Conservation (phyloP, 2,113 vertebrate species). For the Notarius quadriscutis region DNA sequence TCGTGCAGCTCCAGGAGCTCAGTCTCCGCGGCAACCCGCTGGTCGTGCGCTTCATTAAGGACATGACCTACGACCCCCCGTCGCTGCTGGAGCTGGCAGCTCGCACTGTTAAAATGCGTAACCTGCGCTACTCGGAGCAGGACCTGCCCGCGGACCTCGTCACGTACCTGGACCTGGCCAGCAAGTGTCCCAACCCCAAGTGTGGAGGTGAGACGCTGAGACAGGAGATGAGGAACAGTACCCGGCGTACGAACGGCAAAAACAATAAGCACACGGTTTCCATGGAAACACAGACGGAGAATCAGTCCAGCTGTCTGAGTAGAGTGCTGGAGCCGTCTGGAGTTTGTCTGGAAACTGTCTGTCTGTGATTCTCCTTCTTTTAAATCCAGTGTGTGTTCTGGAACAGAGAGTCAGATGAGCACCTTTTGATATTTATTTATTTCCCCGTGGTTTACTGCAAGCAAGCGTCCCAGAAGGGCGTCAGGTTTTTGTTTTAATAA, state of each 20-base stretch:
- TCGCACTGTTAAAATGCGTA: conserved; percentile 72
- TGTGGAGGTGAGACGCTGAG: conserved; percentile 81
- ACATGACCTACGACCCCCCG: conserved; percentile 78
- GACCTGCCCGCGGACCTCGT: conserved; percentile 86
- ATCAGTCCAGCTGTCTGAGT: not conserved
- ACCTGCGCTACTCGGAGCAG: conserved; percentile 73
- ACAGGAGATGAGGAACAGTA: not conserved
- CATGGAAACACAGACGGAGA: not conserved
- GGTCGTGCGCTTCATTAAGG: conserved; percentile 84
- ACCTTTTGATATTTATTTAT: too few relatives aligned
- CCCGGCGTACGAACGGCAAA: not conserved
- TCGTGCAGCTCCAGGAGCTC: conserved; percentile 91
- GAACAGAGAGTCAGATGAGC: too few relatives aligned
- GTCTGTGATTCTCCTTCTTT: too few relatives aligned
- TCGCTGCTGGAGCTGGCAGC: conserved; percentile 77
- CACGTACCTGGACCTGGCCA: conserved; percentile 87
- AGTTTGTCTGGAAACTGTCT: too few relatives aligned
- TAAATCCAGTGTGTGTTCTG: too few relatives aligned
- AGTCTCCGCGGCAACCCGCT: conserved; percentile 95
- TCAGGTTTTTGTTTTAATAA: too few relatives aligned
- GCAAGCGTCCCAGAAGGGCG: not conserved
- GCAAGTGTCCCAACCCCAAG: conserved; percentile 97
- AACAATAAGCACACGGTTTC: not conserved
- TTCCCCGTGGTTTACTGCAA: not conserved
- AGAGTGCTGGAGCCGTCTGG: not conserved